Conservation (phyloP, 2,888 invertebrate species). For the Stramonita haemastoma region DNA sequence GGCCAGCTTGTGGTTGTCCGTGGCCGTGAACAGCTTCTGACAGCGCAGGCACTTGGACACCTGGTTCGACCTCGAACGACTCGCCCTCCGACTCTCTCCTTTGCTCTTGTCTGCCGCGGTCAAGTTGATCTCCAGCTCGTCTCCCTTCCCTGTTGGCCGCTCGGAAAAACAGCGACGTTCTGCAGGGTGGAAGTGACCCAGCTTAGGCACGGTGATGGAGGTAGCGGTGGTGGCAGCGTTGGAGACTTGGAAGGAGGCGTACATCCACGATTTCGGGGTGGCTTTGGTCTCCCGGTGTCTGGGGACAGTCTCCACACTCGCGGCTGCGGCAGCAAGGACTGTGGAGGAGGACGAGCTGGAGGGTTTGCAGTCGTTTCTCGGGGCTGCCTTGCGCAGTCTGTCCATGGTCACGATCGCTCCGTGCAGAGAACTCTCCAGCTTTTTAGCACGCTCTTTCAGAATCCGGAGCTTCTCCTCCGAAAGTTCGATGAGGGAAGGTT, state of each 20-base stretch:
- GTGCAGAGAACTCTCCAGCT: constrained; percentile 65
- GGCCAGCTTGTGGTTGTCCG: constrained; percentile 73
- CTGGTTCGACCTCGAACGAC: constrained; percentile 50
- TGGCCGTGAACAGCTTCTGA: constrained; percentile 69
- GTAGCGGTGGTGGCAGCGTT: constrained; percentile 1
- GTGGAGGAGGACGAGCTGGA: not conserved
- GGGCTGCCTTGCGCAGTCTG: constrained; percentile 54
- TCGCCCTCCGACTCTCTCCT: not conserved
- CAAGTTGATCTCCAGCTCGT: not conserved
- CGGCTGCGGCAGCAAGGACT: not conserved
- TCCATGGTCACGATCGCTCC: constrained; percentile 67
- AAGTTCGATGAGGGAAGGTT: constrained; percentile 56
- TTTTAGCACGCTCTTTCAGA: constrained; percentile 64
- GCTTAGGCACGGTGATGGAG: constrained; percentile 14
- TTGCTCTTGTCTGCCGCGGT: not conserved
- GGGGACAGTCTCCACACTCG: not conserved
- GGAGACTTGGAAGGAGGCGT: constrained; percentile 36
- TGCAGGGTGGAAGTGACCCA: constrained; percentile 20
- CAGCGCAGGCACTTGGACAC: constrained; percentile 73
- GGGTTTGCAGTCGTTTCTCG: not conserved
- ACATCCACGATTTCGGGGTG: constrained; percentile 29
- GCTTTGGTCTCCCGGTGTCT: constrained; percentile 16
- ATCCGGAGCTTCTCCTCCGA: constrained; percentile 65
- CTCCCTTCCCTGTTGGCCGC: constrained; percentile 1
- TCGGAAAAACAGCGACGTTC: constrained; percentile 38